Base-by-base conservation (phyloP, 2,797 vertebrate species). In the Cossypha polioptera region DNA sequence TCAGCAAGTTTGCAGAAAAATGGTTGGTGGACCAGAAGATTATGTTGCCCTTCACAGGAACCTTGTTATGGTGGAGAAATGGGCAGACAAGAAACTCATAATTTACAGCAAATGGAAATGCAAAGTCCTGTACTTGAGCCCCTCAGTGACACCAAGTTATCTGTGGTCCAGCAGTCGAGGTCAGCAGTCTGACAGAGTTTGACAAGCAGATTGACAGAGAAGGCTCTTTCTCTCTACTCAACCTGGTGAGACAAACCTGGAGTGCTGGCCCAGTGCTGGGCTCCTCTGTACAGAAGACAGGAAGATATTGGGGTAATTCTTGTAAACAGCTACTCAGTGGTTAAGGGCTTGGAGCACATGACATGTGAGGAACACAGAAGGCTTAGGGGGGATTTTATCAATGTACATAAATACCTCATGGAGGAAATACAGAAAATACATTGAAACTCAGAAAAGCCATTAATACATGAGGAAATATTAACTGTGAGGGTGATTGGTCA, bases 111-210 rank as follows among this genome's bases (percentile, higher is more conserved):
- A 33, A 33, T 4, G 9, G 36, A 43, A 75, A 13, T 57, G 5
- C 8, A 68, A 62, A 55, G 13, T 38, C 28, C 19, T 16, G 3
- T 25, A 13, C 14, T 16, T 61, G 14, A 5, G 5, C 3, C 29
- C 28, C 19, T 87, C 7, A 1, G 7, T 0, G 5, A 31, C 35
- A 40, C 2, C 57, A 69, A n/a, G 11, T 3, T 33, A 10, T 33
- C 24, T 48, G 9, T 73, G 61, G 40, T 36, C 19, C 33, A 74
- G 33, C 16, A 42, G 8, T 8, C 36, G 33, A 47, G 13, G 12
- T 20, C 28, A 57, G 36, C 7, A 48, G 5, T 21, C 10, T 81
- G 40, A 16, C 26, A 79, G 13, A 15, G 11, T 38, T 58, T 25
- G 57, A 10, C 13, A 33, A 51, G 33, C 24, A 73, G 24, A 9